Base-by-base conservation (phyloP, 2,113 vertebrate genomes). In the Alaudala cheleensis region DNA sequence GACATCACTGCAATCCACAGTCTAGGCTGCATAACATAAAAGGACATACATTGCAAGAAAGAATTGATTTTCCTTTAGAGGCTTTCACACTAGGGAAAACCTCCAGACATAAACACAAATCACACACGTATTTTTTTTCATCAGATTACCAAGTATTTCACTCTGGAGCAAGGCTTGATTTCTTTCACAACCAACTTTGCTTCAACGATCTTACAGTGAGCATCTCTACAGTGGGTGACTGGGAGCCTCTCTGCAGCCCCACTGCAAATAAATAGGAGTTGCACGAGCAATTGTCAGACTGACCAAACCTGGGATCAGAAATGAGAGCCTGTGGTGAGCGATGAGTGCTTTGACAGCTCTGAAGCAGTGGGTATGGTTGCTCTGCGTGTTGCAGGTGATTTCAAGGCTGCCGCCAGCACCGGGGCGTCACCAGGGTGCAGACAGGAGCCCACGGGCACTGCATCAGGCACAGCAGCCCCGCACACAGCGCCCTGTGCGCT, bases 11-110 rank as follows among this genome's bases (percentile, higher is more conserved):
- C 8, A 4, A 49, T 95, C 86, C 45, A 8, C 88, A 81, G 88
- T 86, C 93, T 74, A 84, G 93, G 86, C 97, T 92, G 72, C 81
- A 53, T 93, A 94, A 96, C 93, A 97, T 96, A 23, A 97, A 97
- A 95, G 96, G 91, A 88, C 78, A 81, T 94, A 82, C 60, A 83
- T 73, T 90, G 90, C 80, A 90, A 85, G 87, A 92, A 95, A 77
- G 65, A 86, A 64, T 72, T 96, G 56, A 3, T 96, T 94, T 95
- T 94, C 70, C 93, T 95, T 95, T 97, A 94, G 87, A 88, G 58
- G 47, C 81, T 93, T 93, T 90, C 83, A 94, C 1, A 4, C 72
- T 86, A 50, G 81, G 93, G 81, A 93, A 96, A 89, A 84, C 69
- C 92, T 91, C 88, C 89, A 97, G 93, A 95, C 92, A 90, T 95